Base-by-base conservation (phyloP, 1,140 invertebrate genomes). In the Geopemphigus sp. region DNA sequence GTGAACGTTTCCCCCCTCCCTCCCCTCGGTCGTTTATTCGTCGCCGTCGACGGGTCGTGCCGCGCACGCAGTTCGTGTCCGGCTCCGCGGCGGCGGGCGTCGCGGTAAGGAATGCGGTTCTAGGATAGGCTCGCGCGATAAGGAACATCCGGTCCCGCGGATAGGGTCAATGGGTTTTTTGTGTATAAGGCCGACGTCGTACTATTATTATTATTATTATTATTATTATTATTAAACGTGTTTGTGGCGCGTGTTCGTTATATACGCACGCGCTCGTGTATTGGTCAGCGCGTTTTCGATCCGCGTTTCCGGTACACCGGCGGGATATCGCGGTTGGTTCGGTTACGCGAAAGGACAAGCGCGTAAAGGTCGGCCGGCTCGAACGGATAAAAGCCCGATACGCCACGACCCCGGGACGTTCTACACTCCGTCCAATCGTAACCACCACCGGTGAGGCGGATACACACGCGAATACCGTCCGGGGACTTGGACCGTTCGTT, bases 91-190 rank as follows among this genome's bases (percentile, higher is more conserved):
- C 47, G 3, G 32, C 32, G 3, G 32, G 3, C 74, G 74, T 26
- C 29, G 29, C 26, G 26, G n/a, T 53, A 61, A 78, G 74, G 74
- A 78, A 78, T 78, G 74, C 57, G 74, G 74, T 78, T 78, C 56
- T 63, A 78, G 74, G 74, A 78, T 78, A 78, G 74, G 57, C 74
- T 57, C 24, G 74, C 29, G 74, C 74, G 74, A 78, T 78, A 78
- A 78, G 74, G 74, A 63, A 78, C 74, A 78, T 78, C 74, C 74
- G 74, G 74, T 78, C 74, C 32, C 26, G 74, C 57, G 74, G 74
- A 78, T 78, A 78, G 74, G 74, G 74, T 78, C 74, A 78, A 78
- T 78, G 74, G 74, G 74, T 78, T 78, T 78, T 78, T 78, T 50
- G 74, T 78, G 74, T 61, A 61, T 61, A 26, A 78, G 57, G 57